phyloP scores from a whole-genome alignment of 2,888 invertebrate species.

The Scaptodrosophila latifasciaeformis region DNA sequence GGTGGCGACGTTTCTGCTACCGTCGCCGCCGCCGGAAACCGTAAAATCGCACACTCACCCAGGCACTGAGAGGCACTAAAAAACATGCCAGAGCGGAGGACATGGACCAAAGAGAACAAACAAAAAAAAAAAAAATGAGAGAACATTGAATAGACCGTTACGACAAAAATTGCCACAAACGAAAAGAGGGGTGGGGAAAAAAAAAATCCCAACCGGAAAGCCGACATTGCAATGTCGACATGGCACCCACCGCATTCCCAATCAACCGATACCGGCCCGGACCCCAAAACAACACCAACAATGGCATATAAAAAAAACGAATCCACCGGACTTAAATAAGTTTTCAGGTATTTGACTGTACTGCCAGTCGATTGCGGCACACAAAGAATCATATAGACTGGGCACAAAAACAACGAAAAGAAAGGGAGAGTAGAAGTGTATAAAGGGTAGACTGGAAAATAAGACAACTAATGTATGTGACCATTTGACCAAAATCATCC shows the following conservation, averaged over 20 bases:
- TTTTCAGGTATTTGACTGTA: constrained; percentile 25
- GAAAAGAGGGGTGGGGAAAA: constrained; percentile 1
- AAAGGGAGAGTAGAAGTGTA: too few species aligned
- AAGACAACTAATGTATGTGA: too few species aligned
- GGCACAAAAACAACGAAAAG: too few species aligned
- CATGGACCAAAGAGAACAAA: background rate
- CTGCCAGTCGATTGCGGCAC: background rate
- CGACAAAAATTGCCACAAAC: constrained; percentile 19
- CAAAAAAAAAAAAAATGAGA: too few species aligned
- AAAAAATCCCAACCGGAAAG: constrained; percentile 47
- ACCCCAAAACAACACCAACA: constrained; percentile 22
- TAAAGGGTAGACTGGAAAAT: too few species aligned
- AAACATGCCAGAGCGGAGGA: background rate
- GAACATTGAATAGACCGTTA: constrained; percentile 22
- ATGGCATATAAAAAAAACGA: constrained; percentile 6
- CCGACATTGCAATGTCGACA: constrained; percentile 52
- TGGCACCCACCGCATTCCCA: constrained; percentile 11
- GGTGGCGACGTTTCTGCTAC: constrained; percentile 27
- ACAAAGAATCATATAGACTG: too few species aligned
- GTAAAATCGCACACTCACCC: constrained; percentile 36
- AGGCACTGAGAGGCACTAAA: constrained; percentile 3
- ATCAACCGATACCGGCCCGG: constrained; percentile 20
- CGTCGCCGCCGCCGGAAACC: constrained; percentile 46
- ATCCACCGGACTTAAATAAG: constrained; percentile 24
- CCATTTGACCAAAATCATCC: too few species aligned